A percentile compares a stretch with the other conserved stretches of the same genome.
phyloP scores from a whole-genome alignment of 2,888 invertebrate species.

The Euzetes globulus region DNA sequence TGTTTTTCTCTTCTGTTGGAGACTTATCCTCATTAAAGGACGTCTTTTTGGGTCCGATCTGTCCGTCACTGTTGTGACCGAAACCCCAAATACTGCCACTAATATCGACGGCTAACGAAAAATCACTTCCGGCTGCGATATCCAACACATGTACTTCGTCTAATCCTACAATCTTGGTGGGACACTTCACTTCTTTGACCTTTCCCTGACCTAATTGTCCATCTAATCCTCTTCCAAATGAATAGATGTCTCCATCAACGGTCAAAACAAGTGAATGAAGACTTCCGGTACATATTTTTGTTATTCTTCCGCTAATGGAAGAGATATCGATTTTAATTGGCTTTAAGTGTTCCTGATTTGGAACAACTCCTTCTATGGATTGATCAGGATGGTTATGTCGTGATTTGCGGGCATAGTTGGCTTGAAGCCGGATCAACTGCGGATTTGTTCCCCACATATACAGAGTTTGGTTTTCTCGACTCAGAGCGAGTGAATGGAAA shows the following conservation, averaged over 20 bases:
- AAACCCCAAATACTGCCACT: conserved; percentile 63
- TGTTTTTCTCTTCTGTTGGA: not conserved
- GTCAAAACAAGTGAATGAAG: conserved; percentile 71
- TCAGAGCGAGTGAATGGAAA: conserved; percentile 53
- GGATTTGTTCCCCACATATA: conserved; percentile 72
- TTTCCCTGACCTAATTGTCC: conserved; percentile 72
- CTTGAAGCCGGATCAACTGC: conserved; percentile 60
- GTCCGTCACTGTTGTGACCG: conserved; percentile 62
- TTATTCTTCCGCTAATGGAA: not conserved
- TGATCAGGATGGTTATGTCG: not conserved
- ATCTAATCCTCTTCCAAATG: conserved; percentile 83
- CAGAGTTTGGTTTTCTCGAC: conserved; percentile 46
- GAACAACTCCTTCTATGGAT: not conserved
- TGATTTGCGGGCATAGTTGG: conserved; percentile 51
- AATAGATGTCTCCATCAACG: conserved; percentile 62
- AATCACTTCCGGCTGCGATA: conserved; percentile 67
- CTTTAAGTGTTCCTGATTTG: not conserved
- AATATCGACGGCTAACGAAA: conserved; percentile 60
- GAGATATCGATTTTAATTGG: conserved; percentile 19
- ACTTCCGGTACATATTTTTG: conserved; percentile 58
- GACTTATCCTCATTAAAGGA: not conserved
- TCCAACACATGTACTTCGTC: conserved; percentile 44
- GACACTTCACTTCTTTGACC: not conserved
- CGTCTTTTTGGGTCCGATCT: conserved; percentile 44
- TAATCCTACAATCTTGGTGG: not conserved